A percentile compares a stretch with the other conserved stretches of the same genome.
phyloP scores from a whole-genome alignment of 2,888 invertebrate species.

The Sesamia inferens region DNA sequence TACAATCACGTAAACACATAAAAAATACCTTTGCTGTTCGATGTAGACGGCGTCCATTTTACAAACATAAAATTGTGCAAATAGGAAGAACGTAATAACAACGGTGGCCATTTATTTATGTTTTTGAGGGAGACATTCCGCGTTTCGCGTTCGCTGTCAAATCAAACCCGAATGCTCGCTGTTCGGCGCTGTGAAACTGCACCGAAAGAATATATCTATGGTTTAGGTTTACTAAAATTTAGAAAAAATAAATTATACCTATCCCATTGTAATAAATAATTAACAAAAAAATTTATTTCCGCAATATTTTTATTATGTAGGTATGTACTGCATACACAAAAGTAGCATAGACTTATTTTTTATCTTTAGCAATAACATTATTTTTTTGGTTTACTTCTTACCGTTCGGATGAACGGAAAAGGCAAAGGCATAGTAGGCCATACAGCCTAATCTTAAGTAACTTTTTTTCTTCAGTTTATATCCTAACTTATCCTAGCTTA shows the following conservation, averaged over 20 bases:
- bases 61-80: constrained; percentile 82
- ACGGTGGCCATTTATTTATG: constrained; percentile 90
- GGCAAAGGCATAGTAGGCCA: too few relatives aligned
- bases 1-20: constrained; percentile 5
- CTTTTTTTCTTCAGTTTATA: too few relatives aligned
- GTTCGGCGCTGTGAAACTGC: constrained; percentile 69
- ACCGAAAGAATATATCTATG: constrained; percentile 61
- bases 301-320: neutral
- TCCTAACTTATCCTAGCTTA: too few relatives aligned
- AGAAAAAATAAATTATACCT: too few relatives aligned
- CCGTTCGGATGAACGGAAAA: too few relatives aligned
- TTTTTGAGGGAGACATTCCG: constrained; percentile 84
- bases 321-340: neutral
- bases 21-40: constrained; percentile 77
- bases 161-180: constrained; percentile 71
- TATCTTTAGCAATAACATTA: constrained; percentile 21
- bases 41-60: constrained; percentile 86
- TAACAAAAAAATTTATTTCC: neutral
- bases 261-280: neutral
- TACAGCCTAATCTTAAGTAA: too few relatives aligned
- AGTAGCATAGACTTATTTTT: neutral
- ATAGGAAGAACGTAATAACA: constrained; percentile 86
- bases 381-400: too few relatives aligned
- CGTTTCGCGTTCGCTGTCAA: constrained; percentile 79
- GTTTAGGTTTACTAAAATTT: too few relatives aligned